A percentile compares a stretch with the other conserved stretches of the same genome.
Evolutionary conservation across 2,797 vertebrate species (phyloP).

Genomic region (Selene dorsalis): DNA sequence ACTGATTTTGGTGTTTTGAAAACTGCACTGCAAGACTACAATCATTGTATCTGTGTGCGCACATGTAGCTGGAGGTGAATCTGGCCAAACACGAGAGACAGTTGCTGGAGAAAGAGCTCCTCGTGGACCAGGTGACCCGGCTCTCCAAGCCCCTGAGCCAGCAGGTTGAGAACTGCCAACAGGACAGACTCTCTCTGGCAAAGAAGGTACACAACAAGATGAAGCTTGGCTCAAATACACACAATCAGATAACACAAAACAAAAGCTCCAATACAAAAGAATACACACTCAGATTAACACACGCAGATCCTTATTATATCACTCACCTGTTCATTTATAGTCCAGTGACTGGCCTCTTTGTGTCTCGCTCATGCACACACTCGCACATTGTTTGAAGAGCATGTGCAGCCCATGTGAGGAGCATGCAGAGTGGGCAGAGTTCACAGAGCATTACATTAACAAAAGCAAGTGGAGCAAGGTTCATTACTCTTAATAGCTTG

Average conservation of each 20-base stretch:
- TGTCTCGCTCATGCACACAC: constrained; percentile 13
- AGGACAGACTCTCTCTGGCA: constrained; percentile 84
- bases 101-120: constrained; percentile 88
- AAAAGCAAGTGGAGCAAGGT: constrained; percentile 9
- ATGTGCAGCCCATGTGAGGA: constrained; percentile 55
- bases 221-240: constrained; percentile 2
- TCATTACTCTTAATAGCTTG: constrained; percentile 4
- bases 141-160: constrained; percentile 81
- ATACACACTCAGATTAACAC: not conserved
- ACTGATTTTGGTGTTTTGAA: not conserved
- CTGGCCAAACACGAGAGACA: constrained; percentile 87
- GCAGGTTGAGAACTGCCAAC: constrained; percentile 78
- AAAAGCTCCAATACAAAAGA: not conserved
- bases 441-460: constrained; percentile 53
- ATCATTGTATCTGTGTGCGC: constrained; percentile 15
- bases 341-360: not conserved
- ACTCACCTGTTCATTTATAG: constrained; percentile 3
- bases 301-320: constrained; percentile 2
- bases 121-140: constrained; percentile 86
- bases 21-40: not conserved
- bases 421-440: constrained; percentile 47
- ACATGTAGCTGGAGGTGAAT: constrained; percentile 86
- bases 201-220: constrained; percentile 85
- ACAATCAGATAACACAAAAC: not conserved
- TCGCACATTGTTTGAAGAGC: constrained; percentile 26